phyloP scores from a whole-genome alignment of 2,113 vertebrate species.

The Octodon degus region DNA sequence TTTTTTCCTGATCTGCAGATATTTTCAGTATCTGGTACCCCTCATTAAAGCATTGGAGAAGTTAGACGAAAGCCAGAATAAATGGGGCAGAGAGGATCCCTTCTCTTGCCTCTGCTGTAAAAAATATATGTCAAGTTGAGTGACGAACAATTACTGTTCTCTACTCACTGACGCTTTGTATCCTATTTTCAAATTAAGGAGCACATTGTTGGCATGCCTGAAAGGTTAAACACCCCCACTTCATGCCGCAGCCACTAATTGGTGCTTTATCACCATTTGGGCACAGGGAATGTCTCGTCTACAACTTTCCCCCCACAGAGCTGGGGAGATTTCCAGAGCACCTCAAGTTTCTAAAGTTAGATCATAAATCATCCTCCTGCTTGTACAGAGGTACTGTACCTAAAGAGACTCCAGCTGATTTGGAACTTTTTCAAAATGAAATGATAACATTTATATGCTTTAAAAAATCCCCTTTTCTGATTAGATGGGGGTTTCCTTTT shows the following conservation, averaged over 20 bases:
- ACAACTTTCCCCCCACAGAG: slow-evolving; percentile 7
- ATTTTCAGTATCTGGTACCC: slow-evolving; percentile 34
- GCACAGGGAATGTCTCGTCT: slow-evolving; percentile 50
- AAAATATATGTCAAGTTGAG: slow-evolving; percentile 55
- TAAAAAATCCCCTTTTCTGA: background rate
- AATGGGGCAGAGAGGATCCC: slow-evolving; percentile 47
- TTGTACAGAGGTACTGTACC: background rate
- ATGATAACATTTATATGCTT: background rate
- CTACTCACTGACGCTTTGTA: slow-evolving; percentile 66
- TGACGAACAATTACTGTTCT: slow-evolving; percentile 41
- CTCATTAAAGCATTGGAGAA: slow-evolving; percentile 69
- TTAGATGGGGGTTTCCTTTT: background rate
- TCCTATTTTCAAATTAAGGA: slow-evolving; percentile 77
- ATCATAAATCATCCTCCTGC: slow-evolving; percentile 50
- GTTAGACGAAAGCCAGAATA: slow-evolving; percentile 38
- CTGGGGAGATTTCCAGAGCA: slow-evolving; percentile 24
- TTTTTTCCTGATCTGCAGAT: slow-evolving; percentile 42
- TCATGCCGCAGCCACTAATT: slow-evolving; percentile 36
- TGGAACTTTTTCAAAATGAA: slow-evolving; percentile 46
- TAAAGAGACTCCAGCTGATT: slow-evolving; percentile 42
- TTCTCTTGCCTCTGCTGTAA: slow-evolving; percentile 30
- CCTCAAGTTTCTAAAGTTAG: slow-evolving; percentile 57
- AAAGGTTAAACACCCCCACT: slow-evolving; percentile 71
- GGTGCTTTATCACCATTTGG: slow-evolving; percentile 64
- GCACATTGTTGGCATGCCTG: slow-evolving; percentile 49